Evolutionary conservation across 2,113 vertebrate genomes (phyloP).

Genomic region (Calidris pugnax): DNA sequence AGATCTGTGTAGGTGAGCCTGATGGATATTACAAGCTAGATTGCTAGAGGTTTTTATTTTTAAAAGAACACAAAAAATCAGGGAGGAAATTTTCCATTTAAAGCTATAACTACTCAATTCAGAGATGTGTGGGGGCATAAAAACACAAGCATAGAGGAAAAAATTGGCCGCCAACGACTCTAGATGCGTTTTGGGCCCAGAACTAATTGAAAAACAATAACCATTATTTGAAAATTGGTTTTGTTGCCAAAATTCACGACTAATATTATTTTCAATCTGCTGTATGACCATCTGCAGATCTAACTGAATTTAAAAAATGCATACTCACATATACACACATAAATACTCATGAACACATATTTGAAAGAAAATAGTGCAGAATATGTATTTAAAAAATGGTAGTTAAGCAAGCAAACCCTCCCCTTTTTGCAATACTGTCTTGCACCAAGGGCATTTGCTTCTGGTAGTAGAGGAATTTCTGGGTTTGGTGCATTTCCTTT

Average conservation of each 20-base stretch:
- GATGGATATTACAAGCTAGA: neutral
- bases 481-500: neutral
- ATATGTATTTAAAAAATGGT: neutral
- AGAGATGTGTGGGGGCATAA: slow-evolving; percentile 9
- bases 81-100: slow-evolving; percentile 1
- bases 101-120: neutral
- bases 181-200: neutral
- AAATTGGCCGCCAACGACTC: neutral
- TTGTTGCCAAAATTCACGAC: neutral
- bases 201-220: slow-evolving; percentile 8
- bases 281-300: neutral
- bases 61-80: neutral
- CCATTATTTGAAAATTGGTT: neutral
- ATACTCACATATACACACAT: neutral
- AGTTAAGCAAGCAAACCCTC: neutral
- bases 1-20: neutral
- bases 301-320: neutral
- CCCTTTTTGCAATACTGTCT: neutral
- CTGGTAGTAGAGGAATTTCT: neutral
- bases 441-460: neutral
- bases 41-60: neutral
- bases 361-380: neutral
- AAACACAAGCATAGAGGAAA: neutral
- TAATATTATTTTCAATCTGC: neutral
- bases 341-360: neutral